These are phyloP conservation scores for Acrobasis consociella DNA, from an alignment of 2,888 invertebrate species.

Conservation along the genomic window DNA sequence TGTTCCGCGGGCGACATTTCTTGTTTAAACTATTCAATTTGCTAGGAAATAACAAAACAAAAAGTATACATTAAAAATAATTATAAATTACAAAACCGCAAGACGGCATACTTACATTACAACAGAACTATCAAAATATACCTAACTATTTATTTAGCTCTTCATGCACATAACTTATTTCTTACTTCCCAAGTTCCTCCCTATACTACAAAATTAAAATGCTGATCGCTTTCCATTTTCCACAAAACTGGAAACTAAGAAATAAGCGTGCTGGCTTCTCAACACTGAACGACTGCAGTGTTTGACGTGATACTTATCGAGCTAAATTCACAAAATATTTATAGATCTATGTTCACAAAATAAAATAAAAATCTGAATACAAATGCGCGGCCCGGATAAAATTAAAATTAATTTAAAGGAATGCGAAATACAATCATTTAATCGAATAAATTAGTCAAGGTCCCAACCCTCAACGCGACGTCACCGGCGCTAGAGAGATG, in stretches of 20 bases:
- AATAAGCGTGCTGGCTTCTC: neutral
- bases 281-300: neutral
- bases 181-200: neutral
- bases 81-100: slow-evolving; percentile 15
- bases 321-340: neutral
- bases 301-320: neutral
- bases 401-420: slow-evolving; percentile 16
- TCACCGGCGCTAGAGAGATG: neutral
- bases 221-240: too few relatives aligned
- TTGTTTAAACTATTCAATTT: slow-evolving; percentile 12
- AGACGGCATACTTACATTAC: slow-evolving; percentile 7
- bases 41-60: neutral
- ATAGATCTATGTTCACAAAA: neutral
- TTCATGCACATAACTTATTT: neutral
- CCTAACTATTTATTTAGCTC: slow-evolving; percentile 7
- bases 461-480: neutral
- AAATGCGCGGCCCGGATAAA: slow-evolving; percentile 8
- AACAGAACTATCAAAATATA: slow-evolving; percentile 17
- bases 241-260: neutral
- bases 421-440: slow-evolving; percentile 3
- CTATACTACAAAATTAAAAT: too few relatives aligned
- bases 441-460: neutral
- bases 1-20: slow-evolving; percentile 3
- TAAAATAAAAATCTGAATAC: slow-evolving; percentile 10
- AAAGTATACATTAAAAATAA: slow-evolving; percentile 6